Percentiles rank a stretch among this genome's conserved stretches.
Conservation (phyloP, 2,797 vertebrate genomes). For the Pteronotus mesoamericanus region DNA sequence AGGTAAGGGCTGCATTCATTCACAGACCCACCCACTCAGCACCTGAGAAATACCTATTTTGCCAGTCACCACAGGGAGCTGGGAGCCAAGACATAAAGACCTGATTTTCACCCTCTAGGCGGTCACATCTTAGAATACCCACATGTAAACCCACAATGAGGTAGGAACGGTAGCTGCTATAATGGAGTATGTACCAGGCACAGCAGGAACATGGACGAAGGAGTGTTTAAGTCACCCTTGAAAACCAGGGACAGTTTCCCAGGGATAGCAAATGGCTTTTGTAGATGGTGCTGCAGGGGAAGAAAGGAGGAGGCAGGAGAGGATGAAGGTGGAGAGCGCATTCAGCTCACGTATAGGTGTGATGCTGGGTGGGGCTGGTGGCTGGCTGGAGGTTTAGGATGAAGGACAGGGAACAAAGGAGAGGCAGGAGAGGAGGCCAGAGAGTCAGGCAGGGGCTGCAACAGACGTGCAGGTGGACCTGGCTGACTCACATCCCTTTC, state of each 20-base stretch:
- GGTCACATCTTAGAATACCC: not conserved
- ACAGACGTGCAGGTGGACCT: rapidly evolving
- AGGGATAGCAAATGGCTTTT: not conserved
- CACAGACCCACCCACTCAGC: too few relatives aligned
- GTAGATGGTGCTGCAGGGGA: not conserved
- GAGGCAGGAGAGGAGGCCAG: not conserved
- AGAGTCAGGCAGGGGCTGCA: not conserved
- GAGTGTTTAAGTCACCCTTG: not conserved
- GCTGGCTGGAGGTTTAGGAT: not conserved
- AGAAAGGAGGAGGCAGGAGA: not conserved
- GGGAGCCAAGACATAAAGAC: not conserved
- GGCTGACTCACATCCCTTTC: not conserved
- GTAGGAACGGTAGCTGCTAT: rapidly evolving
- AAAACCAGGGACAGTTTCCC: not conserved
- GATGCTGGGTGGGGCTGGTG: rapidly evolving
- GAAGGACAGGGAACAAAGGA: not conserved
- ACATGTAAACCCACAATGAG: too few relatives aligned
- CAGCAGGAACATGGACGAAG: not conserved
- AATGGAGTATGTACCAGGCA: not conserved
- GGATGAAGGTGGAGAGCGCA: not conserved
- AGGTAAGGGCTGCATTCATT: not conserved
- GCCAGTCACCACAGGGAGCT: not conserved
- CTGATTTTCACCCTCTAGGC: not conserved
- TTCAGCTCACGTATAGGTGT: rapidly evolving
- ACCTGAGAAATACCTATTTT: not conserved